Evolutionary conservation across 37 sponge, comb jelly and placozoan species (phyloP).

Genomic region (Ianthella basta): DNA sequence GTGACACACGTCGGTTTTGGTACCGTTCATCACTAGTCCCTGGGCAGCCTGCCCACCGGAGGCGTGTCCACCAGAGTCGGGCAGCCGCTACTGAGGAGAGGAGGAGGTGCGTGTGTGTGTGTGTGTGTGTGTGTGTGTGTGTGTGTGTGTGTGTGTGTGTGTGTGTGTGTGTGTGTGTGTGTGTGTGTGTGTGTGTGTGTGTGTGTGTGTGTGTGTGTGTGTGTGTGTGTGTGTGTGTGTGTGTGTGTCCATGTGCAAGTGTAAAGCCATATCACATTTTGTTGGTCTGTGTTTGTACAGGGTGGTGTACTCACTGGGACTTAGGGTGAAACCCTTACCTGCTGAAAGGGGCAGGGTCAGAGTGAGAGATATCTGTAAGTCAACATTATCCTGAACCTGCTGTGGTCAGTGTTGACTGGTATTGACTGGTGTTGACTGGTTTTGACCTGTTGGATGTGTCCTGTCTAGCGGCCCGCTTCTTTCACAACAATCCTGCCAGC

Average conservation of each 20-base stretch:
- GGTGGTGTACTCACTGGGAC: slow-evolving; percentile 53
- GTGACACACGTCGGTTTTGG: slow-evolving; percentile 41
- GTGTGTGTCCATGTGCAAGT: too few relatives aligned
- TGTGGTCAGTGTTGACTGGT: not conserved
- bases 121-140: slow-evolving; percentile 29
- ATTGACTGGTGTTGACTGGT: too few relatives aligned
- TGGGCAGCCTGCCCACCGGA: slow-evolving; percentile 35
- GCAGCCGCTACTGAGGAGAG: not conserved
- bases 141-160: too few relatives aligned
- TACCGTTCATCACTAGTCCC: slow-evolving; percentile 46
- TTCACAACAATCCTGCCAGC: slow-evolving; percentile 70
- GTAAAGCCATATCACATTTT: too few relatives aligned
- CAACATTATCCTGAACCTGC: not conserved
- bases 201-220: too few relatives aligned
- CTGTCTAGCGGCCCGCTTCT: slow-evolving; percentile 61
- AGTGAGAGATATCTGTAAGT: slow-evolving; percentile 64
- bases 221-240: too few relatives aligned
- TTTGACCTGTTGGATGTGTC: too few relatives aligned
- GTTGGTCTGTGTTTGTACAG: slow-evolving; percentile 17
- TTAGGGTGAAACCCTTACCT: slow-evolving; percentile 51
- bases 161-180: too few relatives aligned
- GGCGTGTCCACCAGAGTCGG: not conserved
- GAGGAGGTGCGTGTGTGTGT: slow-evolving; percentile 17
- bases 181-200: too few relatives aligned
- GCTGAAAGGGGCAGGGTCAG: slow-evolving; percentile 35